Base-by-base conservation (phyloP, 2,888 invertebrate species). In the Clanis bilineata region DNA sequence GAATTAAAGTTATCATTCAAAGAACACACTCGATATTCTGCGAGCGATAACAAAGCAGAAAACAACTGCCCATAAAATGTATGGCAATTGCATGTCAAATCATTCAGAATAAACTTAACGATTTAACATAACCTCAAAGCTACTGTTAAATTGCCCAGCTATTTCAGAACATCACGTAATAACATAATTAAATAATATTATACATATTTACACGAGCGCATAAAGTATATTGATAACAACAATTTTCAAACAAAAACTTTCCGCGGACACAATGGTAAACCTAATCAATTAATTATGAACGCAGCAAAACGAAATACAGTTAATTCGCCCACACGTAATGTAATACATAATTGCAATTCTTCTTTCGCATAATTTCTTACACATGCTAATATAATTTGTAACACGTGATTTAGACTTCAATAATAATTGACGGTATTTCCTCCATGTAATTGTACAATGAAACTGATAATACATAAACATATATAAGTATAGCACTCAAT, bases 231-330 rank as follows among this genome's bases (percentile, higher is more conserved):
- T 18, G 6, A 28, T 28, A 18, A 18, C 41, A 9, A 0, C 4
- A 51, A 51, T 18, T 28, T 25, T 15, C 15, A n/a, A 25, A 18
- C 2, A 25, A 28, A 47, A 47, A 15, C 28, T 51, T 51, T 51
- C 51, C 51, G 32, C 51, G 9, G 28, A 51, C 28, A 51, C 51
- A 51, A 51, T 51, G 51, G 51, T 9, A 32, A 28, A 51, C 10
- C 51, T 9, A 32, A 51, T 51, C 51, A 51, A 51, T 7, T 36
- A 15, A 51, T 51, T 51, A 51, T 51, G 18, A 32, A 51, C 18
- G 51, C 18, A 51, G 32, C 51, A 51, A 32, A 51, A 32, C 51
- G 32, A 51, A 51, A 51, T 51, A 32, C 28, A 51, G 15, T 51
- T 51, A 18, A 9, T 32, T 32, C 51, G 32, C 28, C 18, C 18